Base-by-base conservation (phyloP, 2,888 invertebrate genomes). In the Nineta flava region DNA sequence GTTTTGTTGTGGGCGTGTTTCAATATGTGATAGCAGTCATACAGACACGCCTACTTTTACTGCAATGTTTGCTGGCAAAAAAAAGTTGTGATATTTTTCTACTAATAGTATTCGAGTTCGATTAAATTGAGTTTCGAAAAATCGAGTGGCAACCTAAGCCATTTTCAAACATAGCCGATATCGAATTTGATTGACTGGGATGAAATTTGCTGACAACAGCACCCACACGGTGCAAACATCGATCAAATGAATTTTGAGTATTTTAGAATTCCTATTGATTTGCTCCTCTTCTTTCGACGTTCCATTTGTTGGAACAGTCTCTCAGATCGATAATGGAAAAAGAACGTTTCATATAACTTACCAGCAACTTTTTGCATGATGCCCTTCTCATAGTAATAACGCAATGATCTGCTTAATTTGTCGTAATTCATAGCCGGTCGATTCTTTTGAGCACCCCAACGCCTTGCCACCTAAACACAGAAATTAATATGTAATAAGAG, bases 381-480 rank as follows among this genome's bases (percentile, higher is more conserved):
- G n/a, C 94, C 94, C 65, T 95, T 95, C 66, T 95, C 94, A 65
- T 95, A 95, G 64, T 95, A 95, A 61, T 95, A 95, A n/a, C 95
- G 76, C 40, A 95, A 72, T 0, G 94, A 94, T 7, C 95, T 75
- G 38, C 93, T 93, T 46, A 95, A 70, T 65, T 95, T 95, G 67
- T 95, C 95, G 63, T 95, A 95, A 70, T 95, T 95, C 95, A 95
- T 95, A 0, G 94, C 94, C 0, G 94, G 94, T 0, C 94, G 74
- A 70, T 95, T 95, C 70, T 95, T 95, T 68, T 94, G 94, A 5
- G 93, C 81, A 1, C 95, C 95, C 95, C 95, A 95, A 19, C 93
- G 75, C 13, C 94, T 74, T 2, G 94, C 95, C 54, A 94, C 94
- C 88, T 88, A 65, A 16, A 63, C 6, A 26, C 4, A 59, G 46